phyloP scores from a whole-genome alignment of 2,888 invertebrate genomes.

The Chloroclysta siterata region DNA sequence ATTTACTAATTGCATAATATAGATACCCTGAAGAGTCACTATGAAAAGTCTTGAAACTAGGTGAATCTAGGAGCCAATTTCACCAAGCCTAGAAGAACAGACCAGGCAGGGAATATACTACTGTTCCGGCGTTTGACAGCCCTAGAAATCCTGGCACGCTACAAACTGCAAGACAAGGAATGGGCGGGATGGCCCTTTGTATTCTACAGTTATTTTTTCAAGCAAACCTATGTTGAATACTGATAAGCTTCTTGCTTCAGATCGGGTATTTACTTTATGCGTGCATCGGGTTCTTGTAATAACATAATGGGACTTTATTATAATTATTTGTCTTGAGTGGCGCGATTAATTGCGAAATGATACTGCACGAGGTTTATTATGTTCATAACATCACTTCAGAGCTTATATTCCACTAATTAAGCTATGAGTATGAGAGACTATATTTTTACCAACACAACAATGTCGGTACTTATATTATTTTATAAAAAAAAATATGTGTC shows the following conservation, averaged over 20 bases:
- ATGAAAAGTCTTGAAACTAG: too few relatives aligned
- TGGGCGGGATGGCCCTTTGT: conserved; percentile 41
- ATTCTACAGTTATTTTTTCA: conserved; percentile 47
- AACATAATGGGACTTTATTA: conserved; percentile 30
- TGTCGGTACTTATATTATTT: too few relatives aligned
- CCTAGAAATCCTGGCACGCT: conserved; percentile 14
- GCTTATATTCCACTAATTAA: too few relatives aligned
- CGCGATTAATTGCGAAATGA: conserved; percentile 1
- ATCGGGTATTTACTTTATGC: conserved; percentile 34
- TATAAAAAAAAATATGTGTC: too few relatives aligned
- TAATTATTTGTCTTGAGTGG: conserved; percentile 20
- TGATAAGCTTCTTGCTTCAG: conserved; percentile 44
- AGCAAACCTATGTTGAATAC: conserved; percentile 47
- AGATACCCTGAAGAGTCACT: too few relatives aligned
- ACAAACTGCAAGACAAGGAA: conserved; percentile 36
- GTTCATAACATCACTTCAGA: not conserved
- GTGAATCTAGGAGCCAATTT: too few relatives aligned
- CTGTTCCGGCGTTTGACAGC: conserved; percentile 5
- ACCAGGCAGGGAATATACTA: too few relatives aligned
- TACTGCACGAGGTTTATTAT: not conserved
- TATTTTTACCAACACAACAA: too few relatives aligned
- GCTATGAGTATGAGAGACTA: too few relatives aligned
- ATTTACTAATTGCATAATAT: too few relatives aligned
- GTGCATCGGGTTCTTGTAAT: conserved; percentile 24
- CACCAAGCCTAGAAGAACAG: too few relatives aligned